A percentile compares a stretch with the other conserved stretches of the same genome.
These are phyloP conservation scores for Dicyrtomina minuta DNA, from an alignment of 2,888 invertebrate genomes.

Conservation along the genomic window DNA sequence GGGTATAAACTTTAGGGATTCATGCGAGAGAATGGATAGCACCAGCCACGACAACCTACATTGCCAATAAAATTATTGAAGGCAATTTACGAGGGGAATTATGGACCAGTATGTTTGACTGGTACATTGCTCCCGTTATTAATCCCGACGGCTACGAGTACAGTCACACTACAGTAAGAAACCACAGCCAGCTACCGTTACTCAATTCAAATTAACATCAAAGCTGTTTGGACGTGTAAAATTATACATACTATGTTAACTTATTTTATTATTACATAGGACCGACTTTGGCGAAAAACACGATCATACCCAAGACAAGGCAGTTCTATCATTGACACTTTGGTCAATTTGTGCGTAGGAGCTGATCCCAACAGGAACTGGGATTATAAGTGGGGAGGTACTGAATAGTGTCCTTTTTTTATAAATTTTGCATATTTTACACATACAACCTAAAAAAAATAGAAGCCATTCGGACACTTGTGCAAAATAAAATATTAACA, in stretches of 20 bases:
- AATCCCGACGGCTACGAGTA: conserved; percentile 79
- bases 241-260: background rate
- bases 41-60: conserved; percentile 73
- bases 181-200: no score
- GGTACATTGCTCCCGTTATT: conserved; percentile 72
- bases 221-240: no score
- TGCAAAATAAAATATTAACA: no score
- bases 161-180: conserved; percentile 63
- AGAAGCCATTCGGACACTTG: no score
- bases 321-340: conserved; percentile 41
- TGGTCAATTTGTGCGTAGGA: conserved; percentile 48
- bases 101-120: conserved; percentile 62
- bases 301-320: conserved; percentile 58
- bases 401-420: no score
- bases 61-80: conserved; percentile 65
- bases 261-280: conserved; percentile 12
- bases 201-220: no score
- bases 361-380: conserved; percentile 69
- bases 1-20: conserved; percentile 63
- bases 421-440: no score
- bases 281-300: conserved; percentile 76
- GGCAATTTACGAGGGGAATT: conserved; percentile 61
- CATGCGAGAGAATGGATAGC: conserved; percentile 89
- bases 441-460: no score
- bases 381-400: conserved; percentile 72